These are phyloP conservation scores for Phodopus roborovskii DNA, from an alignment of 2,113 vertebrate species.

Conservation along the genomic window DNA sequence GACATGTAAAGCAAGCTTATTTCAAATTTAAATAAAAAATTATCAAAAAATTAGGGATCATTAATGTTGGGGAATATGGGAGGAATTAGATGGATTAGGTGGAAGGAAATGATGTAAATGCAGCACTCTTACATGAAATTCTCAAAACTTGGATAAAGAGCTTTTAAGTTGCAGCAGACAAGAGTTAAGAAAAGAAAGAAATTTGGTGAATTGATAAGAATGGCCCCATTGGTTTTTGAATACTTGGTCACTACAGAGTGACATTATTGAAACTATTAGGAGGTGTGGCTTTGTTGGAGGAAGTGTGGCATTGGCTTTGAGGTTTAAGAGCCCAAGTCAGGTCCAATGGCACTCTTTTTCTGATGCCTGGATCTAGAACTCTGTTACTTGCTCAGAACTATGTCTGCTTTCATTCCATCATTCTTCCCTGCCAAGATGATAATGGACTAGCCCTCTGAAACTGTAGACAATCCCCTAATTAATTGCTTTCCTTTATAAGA, in stretches of 20 bases:
- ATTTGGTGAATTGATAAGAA: neutral
- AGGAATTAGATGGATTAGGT: neutral
- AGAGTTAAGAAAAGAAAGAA: neutral
- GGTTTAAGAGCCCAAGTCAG: neutral
- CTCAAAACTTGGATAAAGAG: neutral
- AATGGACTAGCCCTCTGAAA: neutral
- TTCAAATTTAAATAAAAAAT: no score
- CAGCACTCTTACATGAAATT: neutral
- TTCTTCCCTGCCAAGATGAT: neutral
- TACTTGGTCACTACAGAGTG: neutral
- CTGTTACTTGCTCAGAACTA: neutral
- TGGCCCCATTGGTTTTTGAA: neutral
- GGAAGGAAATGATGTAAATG: neutral
- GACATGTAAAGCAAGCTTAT: no score
- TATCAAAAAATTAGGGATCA: neutral
- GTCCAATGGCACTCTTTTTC: neutral
- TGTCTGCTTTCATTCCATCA: neutral
- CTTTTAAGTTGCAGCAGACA: neutral
- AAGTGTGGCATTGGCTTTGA: neutral
- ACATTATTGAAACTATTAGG: neutral
- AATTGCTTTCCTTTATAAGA: neutral
- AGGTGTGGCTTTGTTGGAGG: neutral
- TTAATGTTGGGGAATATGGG: neutral
- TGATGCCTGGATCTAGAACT: neutral
- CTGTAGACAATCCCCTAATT: neutral